These are phyloP conservation scores for Alligator sinensis DNA, from an alignment of 2,113 vertebrate species.

Conservation along the genomic window DNA sequence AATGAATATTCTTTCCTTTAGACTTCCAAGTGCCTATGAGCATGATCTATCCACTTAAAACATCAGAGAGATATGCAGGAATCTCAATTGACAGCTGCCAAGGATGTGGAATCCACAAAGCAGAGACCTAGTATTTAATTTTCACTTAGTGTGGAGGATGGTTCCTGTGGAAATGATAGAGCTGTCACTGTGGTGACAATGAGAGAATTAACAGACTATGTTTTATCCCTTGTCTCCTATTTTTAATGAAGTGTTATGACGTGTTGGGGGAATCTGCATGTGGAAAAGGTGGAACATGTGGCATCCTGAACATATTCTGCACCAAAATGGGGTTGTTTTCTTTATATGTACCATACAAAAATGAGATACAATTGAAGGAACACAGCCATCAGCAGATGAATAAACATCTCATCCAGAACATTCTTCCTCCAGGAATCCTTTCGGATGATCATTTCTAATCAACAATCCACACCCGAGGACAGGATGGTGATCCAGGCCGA, in stretches of 20 bases:
- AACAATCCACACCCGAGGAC: background rate
- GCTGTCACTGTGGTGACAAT: background rate
- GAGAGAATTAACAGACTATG: background rate
- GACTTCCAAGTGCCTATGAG: background rate
- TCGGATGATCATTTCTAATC: background rate
- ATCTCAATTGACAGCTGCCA: background rate
- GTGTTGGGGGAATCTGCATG: background rate
- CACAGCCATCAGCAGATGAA: background rate
- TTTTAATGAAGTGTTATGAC: background rate
- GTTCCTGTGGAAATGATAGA: background rate
- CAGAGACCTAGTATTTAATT: background rate
- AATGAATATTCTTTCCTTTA: background rate
- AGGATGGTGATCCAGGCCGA: too few relatives aligned
- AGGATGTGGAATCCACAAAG: background rate
- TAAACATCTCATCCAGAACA: background rate
- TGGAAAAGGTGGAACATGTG: fast-evolving
- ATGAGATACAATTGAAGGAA: background rate
- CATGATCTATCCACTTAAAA: background rate
- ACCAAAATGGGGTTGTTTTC: background rate
- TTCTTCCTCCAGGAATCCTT: fast-evolving
- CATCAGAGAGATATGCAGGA: background rate
- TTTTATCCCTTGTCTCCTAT: background rate
- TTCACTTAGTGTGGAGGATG: background rate
- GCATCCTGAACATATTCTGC: background rate
- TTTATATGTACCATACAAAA: background rate